Percentiles rank a stretch among this genome's conserved stretches.
Conservation (phyloP, 2,888 invertebrate genomes). For the Ceramica pisi region DNA sequence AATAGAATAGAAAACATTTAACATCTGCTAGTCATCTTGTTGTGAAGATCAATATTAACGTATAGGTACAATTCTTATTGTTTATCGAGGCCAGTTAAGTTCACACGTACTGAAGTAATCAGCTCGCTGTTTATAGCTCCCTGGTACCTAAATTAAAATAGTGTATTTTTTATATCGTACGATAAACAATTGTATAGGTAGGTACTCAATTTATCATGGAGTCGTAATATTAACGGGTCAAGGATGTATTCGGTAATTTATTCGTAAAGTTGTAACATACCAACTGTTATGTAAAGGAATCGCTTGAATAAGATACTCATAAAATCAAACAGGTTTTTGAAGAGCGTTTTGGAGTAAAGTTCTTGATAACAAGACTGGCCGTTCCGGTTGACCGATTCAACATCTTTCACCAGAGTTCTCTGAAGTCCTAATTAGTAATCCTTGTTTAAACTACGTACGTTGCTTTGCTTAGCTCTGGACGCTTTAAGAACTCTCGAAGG, state of each 20-base stretch:
- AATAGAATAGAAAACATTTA: too few relatives aligned
- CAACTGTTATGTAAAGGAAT: slow-evolving; percentile 26
- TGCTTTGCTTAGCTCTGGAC: not conserved
- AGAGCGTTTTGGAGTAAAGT: slow-evolving; percentile 5
- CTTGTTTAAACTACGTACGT: not conserved
- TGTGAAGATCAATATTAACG: slow-evolving; percentile 26
- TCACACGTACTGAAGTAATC: slow-evolving; percentile 32
- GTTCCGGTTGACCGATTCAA: not conserved
- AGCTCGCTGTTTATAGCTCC: not conserved
- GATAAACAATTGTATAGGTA: slow-evolving; percentile 16
- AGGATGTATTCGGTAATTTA: slow-evolving; percentile 39
- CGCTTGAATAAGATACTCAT: slow-evolving; percentile 14
- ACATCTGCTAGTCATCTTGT: slow-evolving; percentile 32
- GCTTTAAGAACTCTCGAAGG: slow-evolving; percentile 1
- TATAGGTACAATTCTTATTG: slow-evolving; percentile 2
- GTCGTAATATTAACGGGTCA: slow-evolving; percentile 38
- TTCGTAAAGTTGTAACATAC: slow-evolving; percentile 22
- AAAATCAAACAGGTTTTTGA: slow-evolving; percentile 21
- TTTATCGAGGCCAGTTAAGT: slow-evolving; percentile 15
- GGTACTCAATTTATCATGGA: slow-evolving; percentile 4
- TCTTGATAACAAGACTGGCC: not conserved
- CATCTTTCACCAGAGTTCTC: not conserved
- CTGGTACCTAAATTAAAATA: slow-evolving; percentile 6
- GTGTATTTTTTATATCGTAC: not conserved
- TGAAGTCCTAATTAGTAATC: not conserved